Percentiles rank a stretch among this genome's conserved stretches.
These are phyloP conservation scores for Zeugodacus cucurbitae DNA, from an alignment of 1,140 invertebrate species.

Conservation along the genomic window DNA sequence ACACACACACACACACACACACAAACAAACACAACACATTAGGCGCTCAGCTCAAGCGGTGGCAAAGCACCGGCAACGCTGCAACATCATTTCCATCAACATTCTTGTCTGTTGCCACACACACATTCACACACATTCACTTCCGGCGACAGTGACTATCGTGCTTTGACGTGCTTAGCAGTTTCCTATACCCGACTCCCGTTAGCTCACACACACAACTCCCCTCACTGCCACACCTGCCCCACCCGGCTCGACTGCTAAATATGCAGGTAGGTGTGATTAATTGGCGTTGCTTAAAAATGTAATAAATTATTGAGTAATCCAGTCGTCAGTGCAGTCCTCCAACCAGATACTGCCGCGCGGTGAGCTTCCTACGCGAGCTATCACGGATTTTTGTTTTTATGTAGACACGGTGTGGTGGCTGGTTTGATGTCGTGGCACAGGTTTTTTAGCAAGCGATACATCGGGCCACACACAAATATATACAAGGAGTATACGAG, in stretches of 20 bases:
- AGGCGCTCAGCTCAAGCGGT: neutral
- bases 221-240: rapidly evolving
- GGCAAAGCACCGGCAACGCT: neutral
- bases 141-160: too few species aligned
- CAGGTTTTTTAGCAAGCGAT: neutral
- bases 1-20: neutral
- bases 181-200: too few species aligned
- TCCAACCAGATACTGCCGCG: neutral
- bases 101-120: neutral
- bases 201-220: neutral
- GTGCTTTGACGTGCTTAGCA: too few species aligned
- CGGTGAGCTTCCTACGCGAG: neutral
- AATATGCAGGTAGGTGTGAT: slow-evolving; percentile 7
- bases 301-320: slow-evolving; percentile 32
- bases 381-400: neutral
- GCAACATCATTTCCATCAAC: neutral
- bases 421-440: neutral
- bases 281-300: slow-evolving; percentile 33
- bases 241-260: neutral
- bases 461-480: neutral
- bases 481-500: too few species aligned
- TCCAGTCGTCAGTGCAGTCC: neutral
- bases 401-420: neutral
- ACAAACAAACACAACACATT: neutral
- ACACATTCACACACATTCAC: too few species aligned